Percentiles rank a stretch among this genome's conserved stretches.
These are phyloP conservation scores for Agrilus mali DNA, from an alignment of 2,888 invertebrate species.

Conservation along the genomic window DNA sequence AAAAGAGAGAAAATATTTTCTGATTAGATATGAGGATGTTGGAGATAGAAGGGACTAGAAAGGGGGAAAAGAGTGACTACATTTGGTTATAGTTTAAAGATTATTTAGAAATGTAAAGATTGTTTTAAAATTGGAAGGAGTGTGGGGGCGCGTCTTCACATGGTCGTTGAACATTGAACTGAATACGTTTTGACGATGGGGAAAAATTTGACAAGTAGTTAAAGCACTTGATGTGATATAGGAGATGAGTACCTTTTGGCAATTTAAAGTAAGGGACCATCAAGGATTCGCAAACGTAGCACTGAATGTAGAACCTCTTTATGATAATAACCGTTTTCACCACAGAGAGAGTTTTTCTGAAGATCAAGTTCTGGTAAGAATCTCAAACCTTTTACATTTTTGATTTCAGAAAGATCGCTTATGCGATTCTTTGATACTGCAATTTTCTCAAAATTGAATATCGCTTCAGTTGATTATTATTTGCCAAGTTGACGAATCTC, in stretches of 20 bases:
- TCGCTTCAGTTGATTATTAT: constrained; percentile 40
- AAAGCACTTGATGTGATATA: constrained; percentile 12
- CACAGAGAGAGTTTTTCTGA: constrained; percentile 24
- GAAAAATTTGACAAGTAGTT: background rate
- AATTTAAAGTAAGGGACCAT: constrained; percentile 25
- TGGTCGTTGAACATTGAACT: no score
- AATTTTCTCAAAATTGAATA: constrained; percentile 25
- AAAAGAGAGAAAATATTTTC: no score
- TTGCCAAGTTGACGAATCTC: constrained; percentile 35
- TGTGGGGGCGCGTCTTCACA: no score
- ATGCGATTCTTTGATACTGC: constrained; percentile 29
- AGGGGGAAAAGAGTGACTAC: no score
- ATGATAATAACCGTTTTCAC: constrained; percentile 23
- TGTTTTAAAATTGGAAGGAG: no score
- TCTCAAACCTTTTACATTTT: constrained; percentile 23
- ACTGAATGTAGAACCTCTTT: constrained; percentile 28
- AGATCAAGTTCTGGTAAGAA: constrained; percentile 28
- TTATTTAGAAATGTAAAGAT: no score
- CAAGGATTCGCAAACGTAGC: constrained; percentile 26
- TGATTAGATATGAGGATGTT: no score
- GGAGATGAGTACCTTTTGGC: constrained; percentile 20
- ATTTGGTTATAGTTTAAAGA: no score
- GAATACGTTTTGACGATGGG: no score
- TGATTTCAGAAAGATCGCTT: constrained; percentile 28
- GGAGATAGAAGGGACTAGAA: no score